phyloP scores from a whole-genome alignment of 2,797 vertebrate species.

The Petrocephalus sullivani region DNA sequence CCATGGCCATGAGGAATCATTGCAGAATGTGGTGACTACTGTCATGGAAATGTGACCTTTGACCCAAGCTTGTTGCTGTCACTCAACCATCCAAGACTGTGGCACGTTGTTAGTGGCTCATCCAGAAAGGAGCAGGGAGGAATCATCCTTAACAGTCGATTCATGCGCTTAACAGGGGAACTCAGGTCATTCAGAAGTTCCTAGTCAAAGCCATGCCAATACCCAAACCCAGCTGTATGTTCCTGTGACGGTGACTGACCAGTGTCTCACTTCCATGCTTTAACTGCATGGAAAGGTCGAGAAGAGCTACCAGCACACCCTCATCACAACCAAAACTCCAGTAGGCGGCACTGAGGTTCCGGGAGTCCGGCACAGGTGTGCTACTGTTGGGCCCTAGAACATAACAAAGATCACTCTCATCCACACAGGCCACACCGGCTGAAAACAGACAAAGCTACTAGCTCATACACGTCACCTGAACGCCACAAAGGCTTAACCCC shows the following conservation, averaged over 20 bases:
- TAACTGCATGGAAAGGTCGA: background rate
- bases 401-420: background rate
- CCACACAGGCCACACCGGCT: background rate
- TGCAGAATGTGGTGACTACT: conserved; percentile 14
- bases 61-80: conserved; percentile 31
- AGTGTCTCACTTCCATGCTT: background rate
- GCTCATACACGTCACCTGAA: background rate
- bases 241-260: background rate
- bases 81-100: conserved; percentile 42
- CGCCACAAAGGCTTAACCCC: background rate
- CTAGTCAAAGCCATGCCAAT: background rate
- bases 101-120: background rate
- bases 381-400: background rate
- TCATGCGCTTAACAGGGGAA: background rate
- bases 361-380: background rate
- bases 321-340: background rate
- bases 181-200: background rate
- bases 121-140: background rate
- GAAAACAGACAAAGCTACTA: background rate
- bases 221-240: background rate
- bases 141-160: background rate
- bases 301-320: background rate
- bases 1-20: background rate
- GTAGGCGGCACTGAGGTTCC: background rate
- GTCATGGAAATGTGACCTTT: conserved; percentile 40